phyloP scores from a whole-genome alignment of 2,113 vertebrate species.

The Promerops cafer region DNA sequence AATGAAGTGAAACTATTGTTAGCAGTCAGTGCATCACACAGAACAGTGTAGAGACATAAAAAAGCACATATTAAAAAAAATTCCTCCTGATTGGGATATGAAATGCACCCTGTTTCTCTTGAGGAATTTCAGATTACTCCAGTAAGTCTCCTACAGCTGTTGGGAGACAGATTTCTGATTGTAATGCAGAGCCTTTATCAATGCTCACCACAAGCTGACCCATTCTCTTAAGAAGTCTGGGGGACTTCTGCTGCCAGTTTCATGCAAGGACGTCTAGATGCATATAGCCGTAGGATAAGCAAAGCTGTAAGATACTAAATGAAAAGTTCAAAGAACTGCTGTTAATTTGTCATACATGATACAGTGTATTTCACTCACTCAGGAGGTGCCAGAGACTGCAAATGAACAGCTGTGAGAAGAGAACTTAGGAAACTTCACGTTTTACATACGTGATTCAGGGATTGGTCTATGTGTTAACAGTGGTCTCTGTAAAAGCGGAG shows the following conservation, averaged over 20 bases:
- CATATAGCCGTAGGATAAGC: not conserved
- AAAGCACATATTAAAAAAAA: not conserved
- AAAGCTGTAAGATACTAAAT: not conserved
- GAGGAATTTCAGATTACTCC: not conserved
- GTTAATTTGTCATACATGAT: not conserved
- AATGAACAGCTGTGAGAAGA: not conserved
- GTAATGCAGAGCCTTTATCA: not conserved
- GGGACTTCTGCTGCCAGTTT: not conserved
- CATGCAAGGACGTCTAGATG: not conserved
- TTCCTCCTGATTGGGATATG: not conserved
- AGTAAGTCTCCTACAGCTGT: not conserved
- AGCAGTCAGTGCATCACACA: not conserved
- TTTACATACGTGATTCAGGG: not conserved
- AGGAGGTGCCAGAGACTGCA: not conserved
- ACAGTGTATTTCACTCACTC: not conserved
- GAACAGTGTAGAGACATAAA: not conserved
- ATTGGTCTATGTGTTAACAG: not conserved
- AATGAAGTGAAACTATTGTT: not conserved
- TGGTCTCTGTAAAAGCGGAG: not conserved
- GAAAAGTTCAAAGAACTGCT: not conserved
- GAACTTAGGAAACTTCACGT: fast-evolving
- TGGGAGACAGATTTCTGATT: not conserved
- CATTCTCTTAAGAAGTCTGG: not conserved
- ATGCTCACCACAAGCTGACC: not conserved
- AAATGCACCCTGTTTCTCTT: not conserved